Evolutionary conservation across 53 echinoderm and acorn worm species (phyloP).

Genomic region (Echinarachnius parma): DNA sequence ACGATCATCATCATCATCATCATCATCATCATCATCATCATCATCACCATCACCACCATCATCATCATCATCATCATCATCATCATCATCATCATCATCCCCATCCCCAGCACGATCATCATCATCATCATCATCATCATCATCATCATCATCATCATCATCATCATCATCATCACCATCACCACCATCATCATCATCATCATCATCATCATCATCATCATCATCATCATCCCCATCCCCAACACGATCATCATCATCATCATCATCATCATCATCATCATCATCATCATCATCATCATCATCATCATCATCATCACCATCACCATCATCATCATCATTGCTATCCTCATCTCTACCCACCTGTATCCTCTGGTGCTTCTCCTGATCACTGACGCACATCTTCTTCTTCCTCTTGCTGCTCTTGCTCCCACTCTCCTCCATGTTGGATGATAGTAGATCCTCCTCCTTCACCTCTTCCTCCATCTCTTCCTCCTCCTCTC

Average conservation of each 20-base stretch:
- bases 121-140: too few species aligned
- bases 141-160: too few species aligned
- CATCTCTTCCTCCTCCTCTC: slow-evolving; percentile 44
- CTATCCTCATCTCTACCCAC: neutral
- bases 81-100: too few species aligned
- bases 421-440: slow-evolving; percentile 6
- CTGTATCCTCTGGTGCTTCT: slow-evolving; percentile 23
- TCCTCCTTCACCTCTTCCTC: slow-evolving; percentile 35
- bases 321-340: slow-evolving; percentile 2
- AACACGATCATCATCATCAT: slow-evolving; percentile 24
- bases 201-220: neutral
- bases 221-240: slow-evolving; percentile 3
- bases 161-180: neutral
- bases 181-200: neutral
- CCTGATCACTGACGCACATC: slow-evolving; percentile 13
- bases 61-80: too few species aligned
- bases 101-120: too few species aligned
- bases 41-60: too few species aligned
- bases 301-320: slow-evolving; percentile 24
- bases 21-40: too few species aligned
- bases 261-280: slow-evolving; percentile 30
- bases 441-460: slow-evolving; percentile 22
- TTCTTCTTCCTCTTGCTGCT: slow-evolving; percentile 34
- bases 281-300: slow-evolving; percentile 28
- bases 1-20: too few species aligned